These are phyloP conservation scores for Phortica magna DNA, from an alignment of 2,888 invertebrate species.

Conservation along the genomic window DNA sequence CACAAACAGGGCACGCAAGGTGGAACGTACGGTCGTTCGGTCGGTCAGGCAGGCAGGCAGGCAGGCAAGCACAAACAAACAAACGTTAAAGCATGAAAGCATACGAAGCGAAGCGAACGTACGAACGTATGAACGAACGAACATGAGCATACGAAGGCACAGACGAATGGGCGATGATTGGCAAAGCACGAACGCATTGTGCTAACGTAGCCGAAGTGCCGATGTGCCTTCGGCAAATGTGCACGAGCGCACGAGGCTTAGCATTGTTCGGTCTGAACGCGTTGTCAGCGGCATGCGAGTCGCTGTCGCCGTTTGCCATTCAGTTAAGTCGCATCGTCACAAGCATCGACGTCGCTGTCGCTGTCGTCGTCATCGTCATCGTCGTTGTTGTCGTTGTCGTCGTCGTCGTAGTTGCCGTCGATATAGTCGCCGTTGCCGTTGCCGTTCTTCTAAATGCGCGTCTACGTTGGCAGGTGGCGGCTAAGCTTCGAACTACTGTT, in stretches of 20 bases:
- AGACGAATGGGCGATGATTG: neutral
- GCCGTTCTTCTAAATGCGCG: constrained; percentile 20
- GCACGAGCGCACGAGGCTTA: neutral
- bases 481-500: neutral
- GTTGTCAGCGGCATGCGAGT: neutral
- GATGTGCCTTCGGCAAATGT: neutral
- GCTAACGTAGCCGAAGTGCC: neutral
- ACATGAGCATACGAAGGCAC: neutral
- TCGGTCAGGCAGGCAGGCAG: constrained; percentile 30
- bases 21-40: neutral
- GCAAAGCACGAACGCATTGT: neutral
- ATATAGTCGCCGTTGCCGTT: neutral
- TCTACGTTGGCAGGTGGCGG: constrained; percentile 12
- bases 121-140: constrained; percentile 10
- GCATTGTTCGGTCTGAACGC: neutral
- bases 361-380: constrained; percentile 38
- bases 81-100: neutral
- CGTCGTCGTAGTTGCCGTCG: neutral
- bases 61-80: constrained; percentile 31
- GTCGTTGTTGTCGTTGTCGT: constrained; percentile 32
- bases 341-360: constrained; percentile 15
- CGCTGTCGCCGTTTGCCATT: constrained; percentile 9
- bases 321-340: constrained; percentile 28
- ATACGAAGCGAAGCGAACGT: too few relatives aligned
- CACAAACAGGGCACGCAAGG: too few relatives aligned